Base-by-base conservation (phyloP, 2,888 invertebrate species). In the Cheilosia variabilis region DNA sequence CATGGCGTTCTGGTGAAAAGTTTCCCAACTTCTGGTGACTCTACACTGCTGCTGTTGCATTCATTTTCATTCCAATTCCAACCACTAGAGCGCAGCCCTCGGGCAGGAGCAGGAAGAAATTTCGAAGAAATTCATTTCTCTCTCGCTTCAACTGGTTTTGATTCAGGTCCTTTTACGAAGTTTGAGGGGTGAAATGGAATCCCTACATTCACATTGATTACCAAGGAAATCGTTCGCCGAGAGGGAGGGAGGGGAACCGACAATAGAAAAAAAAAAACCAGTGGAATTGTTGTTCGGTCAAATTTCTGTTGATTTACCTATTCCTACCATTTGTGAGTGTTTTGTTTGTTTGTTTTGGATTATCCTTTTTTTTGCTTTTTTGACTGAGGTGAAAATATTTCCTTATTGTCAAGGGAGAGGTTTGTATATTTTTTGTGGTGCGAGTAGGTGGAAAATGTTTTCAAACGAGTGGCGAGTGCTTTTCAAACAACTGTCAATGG, bases 291-390 rank as follows among this genome's bases (percentile, higher is more conserved):
- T 73, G 62, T 73, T 53, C 43, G 45, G 34, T 55, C 24, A 65
- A 65, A 65, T 55, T 73, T 73, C 55, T 55, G 73, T 63, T 73
- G 63, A 63, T 55, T 63, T 65, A 65, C 63, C 47, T 31, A 53
- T 43, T 43, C 43, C 17, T 53, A 45, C 15, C 34, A 55, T 41
- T 53, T 53, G 68, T 55, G 27, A 43, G 31, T 57, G 17, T 41
- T 50, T 60, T 71, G 17, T 50, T 6, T n/a, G n/a, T n/a, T n/a
- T n/a, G n/a, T 17, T 52, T 71, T 60, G 47, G 22, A 43, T 60
- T 60, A 55, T 55, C 68, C 55, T 31, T 45, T 55, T 45, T 55
- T 68, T 31, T 5, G 31, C 9, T 31, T 22, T 31, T 34, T 15
- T 27, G n/a, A 37, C 6, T 13, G 37, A 6, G 37, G 22, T 41